phyloP scores from a whole-genome alignment of 2,797 vertebrate species.

The Phalloptychus januarius region DNA sequence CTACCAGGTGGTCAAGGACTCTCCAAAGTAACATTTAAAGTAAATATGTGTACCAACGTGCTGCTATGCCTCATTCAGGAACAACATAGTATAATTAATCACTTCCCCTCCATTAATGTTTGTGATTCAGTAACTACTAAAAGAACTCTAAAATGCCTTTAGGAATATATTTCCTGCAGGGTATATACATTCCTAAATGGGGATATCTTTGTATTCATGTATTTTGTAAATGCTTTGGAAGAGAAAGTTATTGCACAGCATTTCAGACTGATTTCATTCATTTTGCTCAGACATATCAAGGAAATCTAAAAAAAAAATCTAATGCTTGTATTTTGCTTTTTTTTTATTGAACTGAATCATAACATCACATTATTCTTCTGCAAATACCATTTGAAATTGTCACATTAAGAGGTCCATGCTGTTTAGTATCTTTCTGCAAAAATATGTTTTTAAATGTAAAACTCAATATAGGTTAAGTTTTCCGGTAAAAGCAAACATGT shows the following conservation, averaged over 20 bases:
- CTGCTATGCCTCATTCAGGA: constrained; percentile 1
- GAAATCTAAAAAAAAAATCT: neutral
- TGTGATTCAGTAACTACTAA: neutral
- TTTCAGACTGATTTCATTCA: neutral
- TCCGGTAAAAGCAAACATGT: neutral
- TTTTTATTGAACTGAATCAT: constrained; percentile 6
- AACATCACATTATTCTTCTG: neutral
- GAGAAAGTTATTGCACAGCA: neutral
- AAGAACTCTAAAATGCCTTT: neutral
- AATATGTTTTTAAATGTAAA: neutral
- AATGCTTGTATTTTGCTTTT: neutral
- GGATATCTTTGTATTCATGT: neutral
- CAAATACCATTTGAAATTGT: neutral
- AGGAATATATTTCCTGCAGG: neutral
- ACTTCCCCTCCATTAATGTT: constrained; percentile 11
- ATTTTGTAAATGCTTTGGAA: neutral
- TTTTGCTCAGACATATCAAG: neutral
- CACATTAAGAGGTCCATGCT: neutral
- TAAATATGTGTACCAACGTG: neutral
- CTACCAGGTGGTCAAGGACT: constrained; percentile 27
- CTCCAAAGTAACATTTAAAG: constrained; percentile 10
- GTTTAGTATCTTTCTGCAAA: neutral
- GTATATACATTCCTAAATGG: neutral
- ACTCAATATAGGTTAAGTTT: neutral
- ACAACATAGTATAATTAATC: constrained; percentile 1